phyloP scores from a whole-genome alignment of 2,797 vertebrate species.

The Chromobotia macracanthus region DNA sequence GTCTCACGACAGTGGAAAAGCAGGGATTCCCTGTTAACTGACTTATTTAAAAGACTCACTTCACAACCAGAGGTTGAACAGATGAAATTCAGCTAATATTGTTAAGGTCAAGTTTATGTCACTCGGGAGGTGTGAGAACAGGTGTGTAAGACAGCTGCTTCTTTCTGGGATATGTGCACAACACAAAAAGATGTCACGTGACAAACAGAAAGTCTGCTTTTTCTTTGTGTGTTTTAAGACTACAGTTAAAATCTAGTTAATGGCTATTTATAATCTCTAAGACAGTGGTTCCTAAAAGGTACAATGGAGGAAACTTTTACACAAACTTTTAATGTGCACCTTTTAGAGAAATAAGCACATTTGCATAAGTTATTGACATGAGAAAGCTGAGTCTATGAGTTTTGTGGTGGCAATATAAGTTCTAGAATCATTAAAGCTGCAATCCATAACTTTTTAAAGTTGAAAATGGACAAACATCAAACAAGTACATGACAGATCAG shows the following conservation, averaged over 20 bases:
- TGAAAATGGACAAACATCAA: too few relatives aligned
- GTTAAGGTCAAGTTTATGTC: conserved; percentile 50
- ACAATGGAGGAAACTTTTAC: too few relatives aligned
- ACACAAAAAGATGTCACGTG: conserved; percentile 58
- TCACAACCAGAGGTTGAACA: conserved; percentile 56
- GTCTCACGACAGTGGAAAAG: conserved; percentile 37
- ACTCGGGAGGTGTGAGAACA: conserved; percentile 58
- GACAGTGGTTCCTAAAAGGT: not conserved
- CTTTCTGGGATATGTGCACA: conserved; percentile 45
- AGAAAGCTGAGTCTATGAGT: too few relatives aligned
- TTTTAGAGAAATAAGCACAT: too few relatives aligned
- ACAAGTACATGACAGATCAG: too few relatives aligned
- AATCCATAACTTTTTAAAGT: too few relatives aligned
- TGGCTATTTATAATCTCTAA: conserved; percentile 50
- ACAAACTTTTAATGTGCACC: too few relatives aligned
- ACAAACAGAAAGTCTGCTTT: too few relatives aligned
- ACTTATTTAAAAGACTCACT: conserved; percentile 32
- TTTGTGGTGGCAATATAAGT: too few relatives aligned
- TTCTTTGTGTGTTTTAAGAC: conserved; percentile 34
- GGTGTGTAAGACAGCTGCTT: conserved; percentile 52
- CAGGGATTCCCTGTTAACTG: conserved; percentile 59
- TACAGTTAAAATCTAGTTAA: conserved; percentile 32
- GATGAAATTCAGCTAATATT: conserved; percentile 59
- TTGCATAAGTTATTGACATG: too few relatives aligned
- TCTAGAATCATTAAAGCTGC: not conserved